A percentile compares a stretch with the other conserved stretches of the same genome.
These are phyloP conservation scores for Drosophila willistoni DNA, from an alignment of 1,140 invertebrate species.

Conservation along the genomic window DNA sequence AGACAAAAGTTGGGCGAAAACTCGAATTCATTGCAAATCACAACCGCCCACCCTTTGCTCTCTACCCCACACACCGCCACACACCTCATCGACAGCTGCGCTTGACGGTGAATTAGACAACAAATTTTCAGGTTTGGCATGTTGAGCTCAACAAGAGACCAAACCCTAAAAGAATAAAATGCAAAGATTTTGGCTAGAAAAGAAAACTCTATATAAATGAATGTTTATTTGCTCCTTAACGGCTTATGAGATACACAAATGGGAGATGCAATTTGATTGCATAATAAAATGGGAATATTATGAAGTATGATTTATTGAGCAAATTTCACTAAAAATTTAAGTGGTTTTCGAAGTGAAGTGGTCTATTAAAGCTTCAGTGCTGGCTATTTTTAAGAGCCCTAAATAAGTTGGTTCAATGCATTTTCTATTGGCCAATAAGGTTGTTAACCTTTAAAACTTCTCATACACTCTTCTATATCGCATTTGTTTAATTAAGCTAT, in stretches of 20 bases:
- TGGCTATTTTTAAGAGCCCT: too few species aligned
- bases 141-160: slow-evolving; percentile 24
- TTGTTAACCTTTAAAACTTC: slow-evolving; percentile 8
- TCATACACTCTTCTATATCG: too few species aligned
- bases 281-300: neutral
- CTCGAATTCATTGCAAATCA: slow-evolving; percentile 42
- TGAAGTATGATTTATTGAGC: neutral
- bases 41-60: slow-evolving; percentile 11
- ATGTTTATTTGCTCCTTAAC: too few species aligned
- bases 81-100: slow-evolving; percentile 53
- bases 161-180: slow-evolving; percentile 58
- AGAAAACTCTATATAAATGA: neutral
- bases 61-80: neutral
- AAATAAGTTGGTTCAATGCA: too few species aligned
- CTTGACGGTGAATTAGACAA: slow-evolving; percentile 37
- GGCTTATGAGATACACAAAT: neutral
- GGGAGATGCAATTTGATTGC: neutral
- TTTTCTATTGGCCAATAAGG: slow-evolving; percentile 16
- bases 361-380: too few species aligned
- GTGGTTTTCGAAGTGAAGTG: too few species aligned
- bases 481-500: too few species aligned
- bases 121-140: slow-evolving; percentile 20
- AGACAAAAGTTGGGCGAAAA: slow-evolving; percentile 20
- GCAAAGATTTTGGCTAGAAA: slow-evolving; percentile 36
- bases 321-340: neutral